Percentiles rank a stretch among this genome's conserved stretches.
phyloP scores from a whole-genome alignment of 2,797 vertebrate species.

The Geotrypetes seraphini region DNA sequence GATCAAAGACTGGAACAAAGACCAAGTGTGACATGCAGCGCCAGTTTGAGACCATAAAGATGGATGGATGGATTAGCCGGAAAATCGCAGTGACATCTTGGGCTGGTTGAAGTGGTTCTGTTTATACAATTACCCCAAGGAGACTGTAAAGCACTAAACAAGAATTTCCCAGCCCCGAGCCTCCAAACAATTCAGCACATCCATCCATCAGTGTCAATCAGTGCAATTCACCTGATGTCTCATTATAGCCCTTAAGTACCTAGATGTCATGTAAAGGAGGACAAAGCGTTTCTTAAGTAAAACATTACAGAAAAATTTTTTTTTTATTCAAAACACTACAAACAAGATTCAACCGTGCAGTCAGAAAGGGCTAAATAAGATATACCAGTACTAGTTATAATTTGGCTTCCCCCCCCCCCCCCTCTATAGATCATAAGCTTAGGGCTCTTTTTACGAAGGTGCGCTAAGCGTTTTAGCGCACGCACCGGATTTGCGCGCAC shows the following conservation, averaged over 20 bases:
- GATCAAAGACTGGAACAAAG: slow-evolving; percentile 85
- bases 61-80: slow-evolving; percentile 59
- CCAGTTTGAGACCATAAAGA: slow-evolving; percentile 52
- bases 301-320: slow-evolving; percentile 14
- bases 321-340: slow-evolving; percentile 15
- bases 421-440: not conserved
- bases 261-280: slow-evolving; percentile 14
- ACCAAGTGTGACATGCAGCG: slow-evolving; percentile 55
- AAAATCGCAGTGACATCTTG: slow-evolving; percentile 61
- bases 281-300: slow-evolving; percentile 28
- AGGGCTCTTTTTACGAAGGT: too few species aligned
- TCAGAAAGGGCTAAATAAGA: slow-evolving; percentile 16
- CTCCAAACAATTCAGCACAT: slow-evolving; percentile 26
- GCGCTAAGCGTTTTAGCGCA: too few species aligned
- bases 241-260: slow-evolving; percentile 30
- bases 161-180: slow-evolving; percentile 25
- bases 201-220: slow-evolving; percentile 46
- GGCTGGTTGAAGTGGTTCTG: slow-evolving; percentile 60
- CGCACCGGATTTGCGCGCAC: too few species aligned
- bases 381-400: slow-evolving; percentile 10
- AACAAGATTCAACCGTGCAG: slow-evolving; percentile 6
- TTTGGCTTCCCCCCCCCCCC: not conserved
- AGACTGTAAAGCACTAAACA: slow-evolving; percentile 33
- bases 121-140: slow-evolving; percentile 72
- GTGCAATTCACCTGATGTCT: slow-evolving; percentile 32